Conservation (phyloP, 2,797 vertebrate genomes). For the Chrosomus eos region DNA sequence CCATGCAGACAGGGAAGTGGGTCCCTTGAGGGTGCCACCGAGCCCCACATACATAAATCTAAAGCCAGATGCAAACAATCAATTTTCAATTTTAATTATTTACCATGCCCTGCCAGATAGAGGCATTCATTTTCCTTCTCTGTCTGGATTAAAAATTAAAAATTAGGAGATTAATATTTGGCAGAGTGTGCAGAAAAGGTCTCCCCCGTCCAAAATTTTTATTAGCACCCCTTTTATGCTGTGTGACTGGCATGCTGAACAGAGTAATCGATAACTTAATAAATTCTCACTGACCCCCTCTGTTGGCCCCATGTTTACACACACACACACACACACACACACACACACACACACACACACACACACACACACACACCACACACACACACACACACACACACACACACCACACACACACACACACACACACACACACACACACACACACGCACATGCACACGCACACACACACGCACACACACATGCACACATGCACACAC, state of each 20-base stretch:
- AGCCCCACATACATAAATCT: conserved; percentile 89
- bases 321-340: conserved; percentile 65
- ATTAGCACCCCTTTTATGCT: conserved; percentile 66
- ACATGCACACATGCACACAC: background rate
- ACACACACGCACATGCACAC: no score
- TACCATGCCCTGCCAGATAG: conserved; percentile 84
- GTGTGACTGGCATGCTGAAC: conserved; percentile 67
- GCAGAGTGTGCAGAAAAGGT: conserved; percentile 66
- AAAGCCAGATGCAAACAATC: conserved; percentile 88
- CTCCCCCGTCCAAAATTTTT: conserved; percentile 64
- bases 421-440: no score
- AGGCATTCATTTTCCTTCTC: conserved; percentile 84
- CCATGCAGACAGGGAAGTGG: conserved; percentile 79
- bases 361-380: conserved; percentile 5
- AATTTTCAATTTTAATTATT: conserved; percentile 97
- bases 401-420: conserved; percentile 9
- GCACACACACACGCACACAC: no score
- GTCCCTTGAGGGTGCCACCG: conserved; percentile 79
- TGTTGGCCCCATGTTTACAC: conserved; percentile 58
- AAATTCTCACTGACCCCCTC: conserved; percentile 59
- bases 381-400: conserved; percentile 65
- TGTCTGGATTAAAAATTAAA: conserved; percentile 86
- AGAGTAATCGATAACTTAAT: conserved; percentile 76
- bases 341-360: conserved; percentile 34
- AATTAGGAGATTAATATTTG: conserved; percentile 86